These are phyloP conservation scores for Chelonus formosanus DNA, from an alignment of 2,888 invertebrate genomes.

Conservation along the genomic window DNA sequence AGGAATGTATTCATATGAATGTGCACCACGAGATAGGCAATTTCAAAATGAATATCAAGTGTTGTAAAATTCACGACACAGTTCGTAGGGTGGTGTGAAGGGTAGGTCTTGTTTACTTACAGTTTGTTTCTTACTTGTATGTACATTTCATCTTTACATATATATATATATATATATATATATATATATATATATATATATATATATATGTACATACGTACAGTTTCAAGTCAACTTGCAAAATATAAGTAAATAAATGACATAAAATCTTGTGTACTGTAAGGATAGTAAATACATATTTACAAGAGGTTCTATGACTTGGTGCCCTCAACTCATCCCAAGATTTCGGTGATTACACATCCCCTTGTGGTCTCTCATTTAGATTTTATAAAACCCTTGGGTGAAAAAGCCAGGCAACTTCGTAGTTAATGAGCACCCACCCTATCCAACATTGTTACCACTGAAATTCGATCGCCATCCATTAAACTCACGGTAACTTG, in stretches of 20 bases:
- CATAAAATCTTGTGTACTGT: not conserved
- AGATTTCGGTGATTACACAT: conserved; percentile 21
- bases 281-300: not conserved
- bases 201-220: not conserved
- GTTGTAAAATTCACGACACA: conserved; percentile 46
- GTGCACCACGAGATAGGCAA: conserved; percentile 43
- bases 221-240: not conserved
- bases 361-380: conserved; percentile 12
- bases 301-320: not conserved
- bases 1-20: conserved; percentile 24
- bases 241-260: not conserved
- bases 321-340: conserved; percentile 7
- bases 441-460: conserved; percentile 22
- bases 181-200: too few species aligned
- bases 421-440: conserved; percentile 23
- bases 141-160: conserved; percentile 23
- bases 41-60: conserved; percentile 52
- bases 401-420: conserved; percentile 10
- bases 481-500: conserved; percentile 7
- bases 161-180: too few species aligned
- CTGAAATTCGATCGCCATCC: conserved; percentile 21
- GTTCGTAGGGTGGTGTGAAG: conserved; percentile 30
- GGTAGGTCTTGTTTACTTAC: conserved; percentile 28
- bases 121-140: conserved; percentile 22
- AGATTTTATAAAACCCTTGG: conserved; percentile 13